phyloP scores from a whole-genome alignment of 2,113 vertebrate genomes.

The Ploceus nigricollis region DNA sequence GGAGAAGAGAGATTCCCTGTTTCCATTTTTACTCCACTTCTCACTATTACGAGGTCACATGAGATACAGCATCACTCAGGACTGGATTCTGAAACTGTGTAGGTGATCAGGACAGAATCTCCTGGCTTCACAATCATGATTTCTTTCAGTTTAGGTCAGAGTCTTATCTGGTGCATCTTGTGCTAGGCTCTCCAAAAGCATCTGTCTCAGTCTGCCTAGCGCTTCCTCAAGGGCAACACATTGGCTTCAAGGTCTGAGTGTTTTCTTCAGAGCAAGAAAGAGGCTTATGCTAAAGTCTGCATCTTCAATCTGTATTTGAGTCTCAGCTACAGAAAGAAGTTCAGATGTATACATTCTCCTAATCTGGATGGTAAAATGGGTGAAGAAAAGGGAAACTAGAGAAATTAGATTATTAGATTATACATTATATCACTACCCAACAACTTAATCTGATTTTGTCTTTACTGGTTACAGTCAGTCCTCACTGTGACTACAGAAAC shows the following conservation, averaged over 20 bases:
- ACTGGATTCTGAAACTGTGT: neutral
- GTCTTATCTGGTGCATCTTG: neutral
- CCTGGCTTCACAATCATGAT: neutral
- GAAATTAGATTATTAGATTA: neutral
- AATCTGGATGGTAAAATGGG: neutral
- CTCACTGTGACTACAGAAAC: neutral
- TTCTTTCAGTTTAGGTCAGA: neutral
- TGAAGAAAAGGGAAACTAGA: slow-evolving; percentile 11
- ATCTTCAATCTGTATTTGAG: neutral
- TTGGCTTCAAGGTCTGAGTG: neutral
- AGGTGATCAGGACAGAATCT: neutral
- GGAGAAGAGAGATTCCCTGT: neutral
- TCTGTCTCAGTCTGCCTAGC: neutral
- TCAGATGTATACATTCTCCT: neutral
- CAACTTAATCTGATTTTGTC: neutral
- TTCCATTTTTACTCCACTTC: neutral
- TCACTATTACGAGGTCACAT: neutral
- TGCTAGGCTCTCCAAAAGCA: neutral
- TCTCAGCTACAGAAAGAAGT: neutral
- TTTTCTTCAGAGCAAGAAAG: neutral
- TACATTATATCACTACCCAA: neutral
- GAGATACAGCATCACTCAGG: neutral
- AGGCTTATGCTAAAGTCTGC: neutral
- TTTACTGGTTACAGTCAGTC: neutral
- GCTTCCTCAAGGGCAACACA: neutral